Evolutionary conservation across 2,113 vertebrate species (phyloP).

Genomic region (Antigone vipio): DNA sequence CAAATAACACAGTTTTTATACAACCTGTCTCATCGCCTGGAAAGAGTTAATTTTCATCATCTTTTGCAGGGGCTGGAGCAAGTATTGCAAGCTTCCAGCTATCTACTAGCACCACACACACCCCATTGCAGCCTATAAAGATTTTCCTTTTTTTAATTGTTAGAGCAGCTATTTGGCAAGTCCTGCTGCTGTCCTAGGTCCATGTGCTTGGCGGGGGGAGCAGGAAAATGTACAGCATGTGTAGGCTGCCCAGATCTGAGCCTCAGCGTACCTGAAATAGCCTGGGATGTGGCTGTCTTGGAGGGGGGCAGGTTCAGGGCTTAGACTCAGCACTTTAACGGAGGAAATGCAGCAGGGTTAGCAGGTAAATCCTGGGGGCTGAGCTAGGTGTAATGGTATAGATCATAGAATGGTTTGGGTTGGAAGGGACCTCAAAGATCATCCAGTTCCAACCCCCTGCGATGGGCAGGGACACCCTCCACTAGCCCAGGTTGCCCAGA

Average conservation of each 20-base stretch:
- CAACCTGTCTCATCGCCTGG: neutral
- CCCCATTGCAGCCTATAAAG: neutral
- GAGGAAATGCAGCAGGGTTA: neutral
- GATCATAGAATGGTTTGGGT: no score
- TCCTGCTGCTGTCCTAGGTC: neutral
- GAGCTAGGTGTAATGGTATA: no score
- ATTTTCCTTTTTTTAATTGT: neutral
- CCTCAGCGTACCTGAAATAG: neutral
- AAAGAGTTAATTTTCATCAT: neutral
- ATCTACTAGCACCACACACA: neutral
- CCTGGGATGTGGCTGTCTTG: neutral
- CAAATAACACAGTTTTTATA: fast-evolving
- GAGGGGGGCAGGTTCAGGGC: neutral
- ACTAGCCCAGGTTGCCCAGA: no score
- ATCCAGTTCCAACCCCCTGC: no score
- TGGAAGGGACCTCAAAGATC: no score
- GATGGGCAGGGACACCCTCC: no score
- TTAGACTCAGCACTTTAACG: neutral
- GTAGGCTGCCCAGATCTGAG: neutral
- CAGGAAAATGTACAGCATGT: fast-evolving
- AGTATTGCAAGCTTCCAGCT: neutral
- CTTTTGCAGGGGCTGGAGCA: neutral
- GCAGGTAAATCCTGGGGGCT: neutral
- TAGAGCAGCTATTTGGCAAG: neutral
- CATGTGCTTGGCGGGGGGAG: neutral